These are phyloP conservation scores for Fabriciana adippe DNA, from an alignment of 2,888 invertebrate genomes.

Conservation along the genomic window DNA sequence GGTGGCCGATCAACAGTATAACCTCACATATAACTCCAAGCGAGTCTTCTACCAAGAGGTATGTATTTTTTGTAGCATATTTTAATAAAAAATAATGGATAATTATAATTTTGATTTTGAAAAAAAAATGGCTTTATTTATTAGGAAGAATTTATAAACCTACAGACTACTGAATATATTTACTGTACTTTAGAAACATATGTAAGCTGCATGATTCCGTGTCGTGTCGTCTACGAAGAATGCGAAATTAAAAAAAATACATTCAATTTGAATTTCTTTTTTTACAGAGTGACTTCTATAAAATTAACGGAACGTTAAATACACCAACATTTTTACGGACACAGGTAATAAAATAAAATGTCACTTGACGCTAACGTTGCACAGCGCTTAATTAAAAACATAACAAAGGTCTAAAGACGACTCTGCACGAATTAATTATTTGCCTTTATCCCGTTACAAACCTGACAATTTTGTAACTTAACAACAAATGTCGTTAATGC, in stretches of 20 bases:
- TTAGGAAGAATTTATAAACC: too few relatives aligned
- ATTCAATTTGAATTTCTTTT: slow-evolving; percentile 55
- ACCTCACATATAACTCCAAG: slow-evolving; percentile 78
- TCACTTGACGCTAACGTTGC: slow-evolving; percentile 39
- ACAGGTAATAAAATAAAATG: slow-evolving; percentile 58
- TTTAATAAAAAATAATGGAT: not conserved
- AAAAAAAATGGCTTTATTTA: too few relatives aligned
- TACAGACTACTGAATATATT: too few relatives aligned
- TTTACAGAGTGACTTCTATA: slow-evolving; percentile 82
- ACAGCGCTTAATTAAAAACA: slow-evolving; percentile 45
- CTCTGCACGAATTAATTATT: slow-evolving; percentile 57
- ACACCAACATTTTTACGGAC: slow-evolving; percentile 66
- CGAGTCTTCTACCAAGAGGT: slow-evolving; percentile 81
- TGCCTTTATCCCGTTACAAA: slow-evolving; percentile 33
- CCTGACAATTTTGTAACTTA: slow-evolving; percentile 12
- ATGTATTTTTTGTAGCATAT: slow-evolving; percentile 41
- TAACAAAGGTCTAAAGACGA: slow-evolving; percentile 73
- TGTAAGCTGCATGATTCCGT: slow-evolving; percentile 21
- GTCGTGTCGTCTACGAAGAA: slow-evolving; percentile 33
- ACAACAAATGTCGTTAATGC: not conserved
- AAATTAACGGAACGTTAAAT: slow-evolving; percentile 76
- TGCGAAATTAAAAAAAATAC: slow-evolving; percentile 21
- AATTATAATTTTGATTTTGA: not conserved
- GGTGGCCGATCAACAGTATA: slow-evolving; percentile 84
- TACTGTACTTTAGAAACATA: not conserved